These are phyloP conservation scores for Deroplatys truncata DNA, from an alignment of 2,888 invertebrate species.

Conservation along the genomic window DNA sequence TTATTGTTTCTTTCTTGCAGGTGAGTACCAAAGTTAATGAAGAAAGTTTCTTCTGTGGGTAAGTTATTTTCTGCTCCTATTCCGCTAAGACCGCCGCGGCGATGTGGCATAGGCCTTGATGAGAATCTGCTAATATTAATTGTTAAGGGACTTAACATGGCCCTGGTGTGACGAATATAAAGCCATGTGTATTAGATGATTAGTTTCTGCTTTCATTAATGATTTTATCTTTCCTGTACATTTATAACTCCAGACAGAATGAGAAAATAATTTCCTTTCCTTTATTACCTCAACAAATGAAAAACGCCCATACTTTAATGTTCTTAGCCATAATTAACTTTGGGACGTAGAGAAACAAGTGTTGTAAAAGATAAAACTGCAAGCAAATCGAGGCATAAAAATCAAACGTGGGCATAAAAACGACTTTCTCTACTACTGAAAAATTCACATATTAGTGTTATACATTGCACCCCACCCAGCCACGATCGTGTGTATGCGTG, in stretches of 20 bases:
- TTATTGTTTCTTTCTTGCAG: background rate
- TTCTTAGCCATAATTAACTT: background rate
- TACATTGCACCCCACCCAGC: no score
- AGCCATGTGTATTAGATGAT: background rate
- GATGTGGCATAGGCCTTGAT: background rate
- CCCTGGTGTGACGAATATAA: background rate
- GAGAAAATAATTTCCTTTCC: background rate
- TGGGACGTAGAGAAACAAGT: background rate
- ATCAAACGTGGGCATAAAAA: no score
- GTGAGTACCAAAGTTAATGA: background rate
- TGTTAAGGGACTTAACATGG: background rate
- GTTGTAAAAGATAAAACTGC: no score
- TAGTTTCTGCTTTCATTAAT: background rate
- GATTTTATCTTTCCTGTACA: background rate
- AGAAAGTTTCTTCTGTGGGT: background rate
- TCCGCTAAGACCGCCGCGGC: background rate
- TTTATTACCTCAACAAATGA: background rate
- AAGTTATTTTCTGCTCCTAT: background rate
- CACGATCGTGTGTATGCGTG: no score
- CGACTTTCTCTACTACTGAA: no score
- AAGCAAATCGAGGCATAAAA: no score
- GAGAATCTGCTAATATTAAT: background rate
- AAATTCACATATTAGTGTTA: no score
- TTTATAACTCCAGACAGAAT: background rate
- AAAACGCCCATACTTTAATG: background rate